Evolutionary conservation across 2,113 vertebrate species (phyloP).

Genomic region (Plotosus lineatus): DNA sequence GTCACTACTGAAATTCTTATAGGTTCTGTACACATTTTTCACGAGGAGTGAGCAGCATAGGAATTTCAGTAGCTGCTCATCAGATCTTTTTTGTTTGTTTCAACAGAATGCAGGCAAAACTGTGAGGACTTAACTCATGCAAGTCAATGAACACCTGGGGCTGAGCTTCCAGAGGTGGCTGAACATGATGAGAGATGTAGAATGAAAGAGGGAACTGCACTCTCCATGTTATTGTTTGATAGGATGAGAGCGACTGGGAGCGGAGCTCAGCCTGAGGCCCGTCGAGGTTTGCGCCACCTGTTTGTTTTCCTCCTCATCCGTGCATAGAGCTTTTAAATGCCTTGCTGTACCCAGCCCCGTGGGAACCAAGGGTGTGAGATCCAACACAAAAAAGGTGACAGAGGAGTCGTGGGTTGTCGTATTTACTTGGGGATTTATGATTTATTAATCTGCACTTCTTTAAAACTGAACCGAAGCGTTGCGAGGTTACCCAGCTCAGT

Average conservation of each 20-base stretch:
- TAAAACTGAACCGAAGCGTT: constrained; percentile 66
- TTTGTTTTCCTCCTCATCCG: constrained; percentile 70
- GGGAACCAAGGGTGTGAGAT: constrained; percentile 69
- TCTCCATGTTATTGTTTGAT: constrained; percentile 63
- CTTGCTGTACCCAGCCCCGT: constrained; percentile 60
- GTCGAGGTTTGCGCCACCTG: constrained; percentile 74
- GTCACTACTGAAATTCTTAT: no score
- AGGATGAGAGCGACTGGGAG: constrained; percentile 64
- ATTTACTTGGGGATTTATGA: constrained; percentile 79
- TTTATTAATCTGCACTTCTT: constrained; percentile 81
- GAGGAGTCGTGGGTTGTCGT: constrained; percentile 75
- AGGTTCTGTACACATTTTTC: constrained; percentile 58
- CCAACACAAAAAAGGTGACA: constrained; percentile 79
- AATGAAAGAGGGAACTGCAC: constrained; percentile 61
- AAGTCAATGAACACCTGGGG: constrained; percentile 79
- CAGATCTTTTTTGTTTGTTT: constrained; percentile 49
- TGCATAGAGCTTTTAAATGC: constrained; percentile 66
- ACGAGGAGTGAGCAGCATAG: constrained; percentile 59
- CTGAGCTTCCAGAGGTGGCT: constrained; percentile 68
- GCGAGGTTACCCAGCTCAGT: constrained; percentile 58
- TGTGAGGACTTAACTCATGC: constrained; percentile 73
- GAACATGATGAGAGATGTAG: constrained; percentile 61
- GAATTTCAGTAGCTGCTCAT: constrained; percentile 67
- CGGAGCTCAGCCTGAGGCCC: constrained; percentile 56
- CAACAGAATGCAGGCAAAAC: constrained; percentile 59